Conservation (phyloP, 2,888 invertebrate species). For the Cheilosia urbana region DNA sequence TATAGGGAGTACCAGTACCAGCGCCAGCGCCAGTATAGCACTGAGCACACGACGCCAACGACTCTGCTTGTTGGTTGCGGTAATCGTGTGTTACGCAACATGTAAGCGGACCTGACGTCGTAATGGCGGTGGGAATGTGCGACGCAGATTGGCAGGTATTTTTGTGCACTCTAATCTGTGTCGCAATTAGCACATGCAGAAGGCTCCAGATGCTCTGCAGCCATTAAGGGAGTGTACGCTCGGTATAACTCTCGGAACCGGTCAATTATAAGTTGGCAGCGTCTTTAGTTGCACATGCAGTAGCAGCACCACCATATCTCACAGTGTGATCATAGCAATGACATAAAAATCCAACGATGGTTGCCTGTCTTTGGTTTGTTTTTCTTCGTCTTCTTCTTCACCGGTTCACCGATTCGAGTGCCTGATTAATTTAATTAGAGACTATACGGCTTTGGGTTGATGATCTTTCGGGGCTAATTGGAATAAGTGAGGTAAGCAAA, state of each 20-base stretch:
- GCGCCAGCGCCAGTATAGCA: constrained; percentile 23
- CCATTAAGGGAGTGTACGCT: constrained; percentile 51
- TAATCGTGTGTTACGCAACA: constrained; percentile 74
- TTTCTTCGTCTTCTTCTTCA: not conserved
- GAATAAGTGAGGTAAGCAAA: constrained; percentile 26
- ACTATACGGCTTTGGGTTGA: constrained; percentile 16
- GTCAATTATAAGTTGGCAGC: constrained; percentile 49
- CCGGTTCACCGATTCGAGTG: constrained; percentile 13
- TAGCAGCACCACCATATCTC: not conserved
- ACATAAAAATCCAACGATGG: constrained; percentile 32
- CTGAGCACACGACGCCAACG: constrained; percentile 58
- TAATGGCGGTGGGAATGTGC: constrained; percentile 59
- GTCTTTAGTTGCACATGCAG: constrained; percentile 38
- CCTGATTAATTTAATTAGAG: constrained; percentile 30
- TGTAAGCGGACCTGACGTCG: constrained; percentile 69
- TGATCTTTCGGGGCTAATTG: constrained; percentile 27
- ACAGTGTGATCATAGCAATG: constrained; percentile 19
- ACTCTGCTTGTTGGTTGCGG: constrained; percentile 49
- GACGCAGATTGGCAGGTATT: constrained; percentile 57
- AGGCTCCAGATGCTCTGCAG: constrained; percentile 63
- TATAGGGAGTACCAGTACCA: constrained; percentile 18
- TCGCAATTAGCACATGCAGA: constrained; percentile 53
- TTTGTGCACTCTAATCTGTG: constrained; percentile 42
- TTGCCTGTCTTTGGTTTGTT: not conserved
- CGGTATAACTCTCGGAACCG: constrained; percentile 30